A percentile compares a stretch with the other conserved stretches of the same genome.
These are phyloP conservation scores for Sisor rabdophorus DNA, from an alignment of 2,113 vertebrate genomes.

Conservation along the genomic window DNA sequence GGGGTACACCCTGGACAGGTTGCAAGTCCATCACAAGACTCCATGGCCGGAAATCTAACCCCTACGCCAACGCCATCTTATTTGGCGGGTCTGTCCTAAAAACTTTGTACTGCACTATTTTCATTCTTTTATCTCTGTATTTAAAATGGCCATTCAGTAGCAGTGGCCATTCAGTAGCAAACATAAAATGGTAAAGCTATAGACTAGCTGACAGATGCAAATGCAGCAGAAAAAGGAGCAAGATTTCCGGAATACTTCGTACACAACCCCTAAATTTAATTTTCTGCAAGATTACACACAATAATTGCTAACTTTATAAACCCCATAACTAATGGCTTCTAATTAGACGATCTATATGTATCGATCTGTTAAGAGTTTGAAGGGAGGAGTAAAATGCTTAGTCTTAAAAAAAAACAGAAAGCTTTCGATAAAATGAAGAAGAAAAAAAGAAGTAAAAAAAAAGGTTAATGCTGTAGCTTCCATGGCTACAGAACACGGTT, in stretches of 20 bases:
- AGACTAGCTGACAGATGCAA: conserved; percentile 61
- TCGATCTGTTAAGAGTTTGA: conserved; percentile 76
- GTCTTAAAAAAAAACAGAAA: conserved; percentile 47
- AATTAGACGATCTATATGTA: conserved; percentile 83
- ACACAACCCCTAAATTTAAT: conserved; percentile 80
- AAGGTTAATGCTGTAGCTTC: conserved; percentile 16
- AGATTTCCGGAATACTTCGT: conserved; percentile 81
- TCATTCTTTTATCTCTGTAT: background rate
- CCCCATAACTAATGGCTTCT: conserved; percentile 83
- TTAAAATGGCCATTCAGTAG: conserved; percentile 43
- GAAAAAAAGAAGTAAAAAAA: conserved; percentile 7
- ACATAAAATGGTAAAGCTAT: conserved; percentile 42
- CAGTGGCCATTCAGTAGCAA: conserved; percentile 36
- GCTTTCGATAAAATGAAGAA: conserved; percentile 26
- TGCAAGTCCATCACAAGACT: no score
- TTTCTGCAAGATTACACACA: conserved; percentile 83
- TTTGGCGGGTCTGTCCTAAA: background rate
- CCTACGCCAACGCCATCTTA: no score
- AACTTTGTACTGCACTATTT: no score
- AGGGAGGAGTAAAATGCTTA: conserved; percentile 52
- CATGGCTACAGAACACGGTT: background rate
- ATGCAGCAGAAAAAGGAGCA: conserved; percentile 62
- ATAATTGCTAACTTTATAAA: conserved; percentile 89
- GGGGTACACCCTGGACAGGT: no score
- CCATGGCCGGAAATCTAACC: no score